These are phyloP conservation scores for Sorex maritimensis DNA, from an alignment of 2,797 vertebrate species.

Conservation along the genomic window DNA sequence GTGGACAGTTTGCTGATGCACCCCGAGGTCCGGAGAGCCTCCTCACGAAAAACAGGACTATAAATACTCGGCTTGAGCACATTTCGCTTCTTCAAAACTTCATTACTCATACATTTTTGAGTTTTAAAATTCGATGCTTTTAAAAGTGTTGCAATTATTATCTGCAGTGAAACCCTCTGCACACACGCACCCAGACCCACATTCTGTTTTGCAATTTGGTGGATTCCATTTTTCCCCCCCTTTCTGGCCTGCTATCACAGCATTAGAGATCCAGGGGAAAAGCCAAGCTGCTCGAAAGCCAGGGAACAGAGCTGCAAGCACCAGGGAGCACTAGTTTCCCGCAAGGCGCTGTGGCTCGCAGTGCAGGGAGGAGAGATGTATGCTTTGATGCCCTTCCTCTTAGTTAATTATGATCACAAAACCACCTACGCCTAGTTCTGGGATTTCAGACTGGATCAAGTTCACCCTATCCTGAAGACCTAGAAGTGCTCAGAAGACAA, in stretches of 20 bases:
- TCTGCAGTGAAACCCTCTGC: conserved; percentile 71
- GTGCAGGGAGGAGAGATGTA: conserved; percentile 73
- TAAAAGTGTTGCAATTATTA: conserved; percentile 87
- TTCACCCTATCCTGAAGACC: background rate
- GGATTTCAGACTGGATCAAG: background rate
- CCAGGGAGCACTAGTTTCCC: conserved; percentile 67
- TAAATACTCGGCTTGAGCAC: conserved; percentile 89
- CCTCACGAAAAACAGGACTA: conserved; percentile 85
- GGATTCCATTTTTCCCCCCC: conserved; percentile 82
- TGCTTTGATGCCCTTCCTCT: conserved; percentile 76
- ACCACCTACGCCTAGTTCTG: conserved; percentile 33
- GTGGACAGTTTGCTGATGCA: conserved; percentile 91
- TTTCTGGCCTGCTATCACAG: conserved; percentile 83
- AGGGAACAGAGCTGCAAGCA: conserved; percentile 83
- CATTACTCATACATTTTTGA: conserved; percentile 87
- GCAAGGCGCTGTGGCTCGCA: conserved; percentile 48
- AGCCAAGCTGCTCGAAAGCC: conserved; percentile 82
- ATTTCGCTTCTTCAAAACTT: conserved; percentile 85
- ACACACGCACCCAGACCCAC: background rate
- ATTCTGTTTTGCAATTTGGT: conserved; percentile 81
- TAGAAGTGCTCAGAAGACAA: background rate
- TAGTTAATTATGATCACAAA: conserved; percentile 62
- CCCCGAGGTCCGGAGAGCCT: conserved; percentile 90
- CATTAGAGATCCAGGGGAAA: conserved; percentile 83
- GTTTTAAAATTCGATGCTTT: conserved; percentile 85